Percentiles rank a stretch among this genome's conserved stretches.
Conservation (phyloP, 2,797 vertebrate genomes). For the Petrocephalus sullivani region DNA sequence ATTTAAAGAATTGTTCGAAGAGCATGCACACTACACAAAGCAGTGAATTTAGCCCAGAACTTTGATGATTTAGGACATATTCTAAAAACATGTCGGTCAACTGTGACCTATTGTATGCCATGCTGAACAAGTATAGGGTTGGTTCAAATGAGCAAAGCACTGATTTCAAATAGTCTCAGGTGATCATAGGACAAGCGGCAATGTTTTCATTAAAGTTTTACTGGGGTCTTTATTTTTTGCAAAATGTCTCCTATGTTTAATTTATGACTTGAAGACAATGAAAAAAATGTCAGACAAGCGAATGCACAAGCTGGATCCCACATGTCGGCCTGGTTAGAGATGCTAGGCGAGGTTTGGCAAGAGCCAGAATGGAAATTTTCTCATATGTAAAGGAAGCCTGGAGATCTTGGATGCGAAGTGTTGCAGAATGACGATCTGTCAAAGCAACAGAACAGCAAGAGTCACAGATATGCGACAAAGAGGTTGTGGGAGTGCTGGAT, state of each 20-base stretch:
- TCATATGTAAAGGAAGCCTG: neutral
- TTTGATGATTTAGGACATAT: neutral
- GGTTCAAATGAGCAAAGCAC: neutral
- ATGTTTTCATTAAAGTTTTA: slow-evolving; percentile 49
- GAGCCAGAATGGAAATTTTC: neutral
- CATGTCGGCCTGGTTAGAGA: slow-evolving; percentile 39
- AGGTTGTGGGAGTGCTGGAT: neutral
- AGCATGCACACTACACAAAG: neutral
- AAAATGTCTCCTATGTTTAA: slow-evolving; percentile 50
- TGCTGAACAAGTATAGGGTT: neutral
- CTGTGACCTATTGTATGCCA: neutral
- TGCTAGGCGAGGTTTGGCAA: neutral
- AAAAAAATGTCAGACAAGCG: slow-evolving; percentile 34
- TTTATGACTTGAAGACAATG: slow-evolving; percentile 46
- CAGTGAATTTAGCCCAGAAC: neutral
- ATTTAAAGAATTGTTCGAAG: neutral
- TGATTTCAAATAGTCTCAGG: neutral
- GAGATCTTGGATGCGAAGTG: neutral
- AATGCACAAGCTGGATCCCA: slow-evolving; percentile 48
- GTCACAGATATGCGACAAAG: neutral
- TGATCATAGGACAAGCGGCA: slow-evolving; percentile 23
- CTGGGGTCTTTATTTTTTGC: slow-evolving; percentile 45
- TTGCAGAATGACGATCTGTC: neutral
- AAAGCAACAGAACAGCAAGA: neutral
- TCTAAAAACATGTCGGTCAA: neutral